Percentiles rank a stretch among this genome's conserved stretches.
Evolutionary conservation across 2,113 vertebrate genomes (phyloP).

Genomic region (Xiphophorus hellerii): DNA sequence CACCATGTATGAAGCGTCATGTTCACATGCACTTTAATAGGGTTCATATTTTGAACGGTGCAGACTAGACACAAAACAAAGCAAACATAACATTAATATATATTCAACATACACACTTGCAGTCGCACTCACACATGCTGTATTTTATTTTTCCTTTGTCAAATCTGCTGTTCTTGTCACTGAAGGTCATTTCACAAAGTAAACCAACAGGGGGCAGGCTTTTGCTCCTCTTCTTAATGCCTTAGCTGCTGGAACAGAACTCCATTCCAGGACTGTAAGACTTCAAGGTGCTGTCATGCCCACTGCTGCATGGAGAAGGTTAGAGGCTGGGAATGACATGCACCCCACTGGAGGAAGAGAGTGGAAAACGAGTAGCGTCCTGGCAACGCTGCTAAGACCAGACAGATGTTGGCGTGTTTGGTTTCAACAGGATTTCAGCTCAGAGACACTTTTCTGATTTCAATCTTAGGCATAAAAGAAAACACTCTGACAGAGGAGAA

Average conservation of each 20-base stretch:
- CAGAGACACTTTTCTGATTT: neutral
- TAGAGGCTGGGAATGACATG: neutral
- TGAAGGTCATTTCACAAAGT: slow-evolving; percentile 9
- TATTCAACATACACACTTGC: neutral
- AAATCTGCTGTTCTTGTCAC: slow-evolving; percentile 7
- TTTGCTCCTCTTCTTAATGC: slow-evolving; percentile 47
- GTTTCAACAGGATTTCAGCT: slow-evolving; percentile 1
- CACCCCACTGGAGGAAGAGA: neutral
- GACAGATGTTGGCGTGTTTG: neutral
- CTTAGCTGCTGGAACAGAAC: slow-evolving; percentile 10
- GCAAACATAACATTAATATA: neutral
- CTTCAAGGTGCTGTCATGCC: neutral
- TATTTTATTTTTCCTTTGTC: neutral
- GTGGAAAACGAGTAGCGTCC: neutral
- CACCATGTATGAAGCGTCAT: neutral
- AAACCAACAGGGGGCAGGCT: slow-evolving; percentile 76
- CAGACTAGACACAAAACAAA: neutral
- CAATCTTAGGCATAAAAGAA: neutral
- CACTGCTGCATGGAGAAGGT: slow-evolving; percentile 11
- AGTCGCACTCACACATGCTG: neutral
- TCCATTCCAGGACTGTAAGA: neutral
- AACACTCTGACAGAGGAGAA: neutral
- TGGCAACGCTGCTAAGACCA: neutral
- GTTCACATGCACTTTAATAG: neutral
- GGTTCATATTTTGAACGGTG: neutral